phyloP scores from a whole-genome alignment of 2,888 invertebrate species.

The Alsophila aescularia region DNA sequence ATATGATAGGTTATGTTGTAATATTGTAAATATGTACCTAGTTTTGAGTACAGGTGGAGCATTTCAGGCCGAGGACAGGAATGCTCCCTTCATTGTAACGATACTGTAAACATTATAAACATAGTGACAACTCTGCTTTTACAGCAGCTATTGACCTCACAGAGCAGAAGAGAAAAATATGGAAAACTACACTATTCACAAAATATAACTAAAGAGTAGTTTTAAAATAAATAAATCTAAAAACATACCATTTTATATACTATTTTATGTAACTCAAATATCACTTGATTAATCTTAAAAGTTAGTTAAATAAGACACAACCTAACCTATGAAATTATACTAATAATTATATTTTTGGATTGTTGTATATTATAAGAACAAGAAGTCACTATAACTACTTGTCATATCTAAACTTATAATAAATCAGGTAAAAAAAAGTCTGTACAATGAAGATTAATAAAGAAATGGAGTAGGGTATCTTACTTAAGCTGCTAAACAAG shows the following conservation, averaged over 20 bases:
- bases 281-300: conserved; percentile 27
- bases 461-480: too few species aligned
- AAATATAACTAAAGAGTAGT: neutral
- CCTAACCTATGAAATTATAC: conserved; percentile 4
- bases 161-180: too few species aligned
- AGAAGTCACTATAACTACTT: neutral
- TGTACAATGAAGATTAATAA: too few species aligned
- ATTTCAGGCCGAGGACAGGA: too few species aligned
- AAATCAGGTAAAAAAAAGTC: too few species aligned
- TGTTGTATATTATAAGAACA: conserved; percentile 8
- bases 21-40: neutral
- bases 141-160: too few species aligned
- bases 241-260: neutral
- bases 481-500: too few species aligned
- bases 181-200: neutral
- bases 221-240: neutral
- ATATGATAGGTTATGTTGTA: neutral
- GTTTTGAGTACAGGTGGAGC: too few species aligned
- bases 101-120: too few species aligned
- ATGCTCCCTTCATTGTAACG: too few species aligned
- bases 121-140: too few species aligned
- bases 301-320: conserved; percentile 19
- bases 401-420: too few species aligned
- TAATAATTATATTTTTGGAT: conserved; percentile 16
- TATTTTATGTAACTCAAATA: conserved; percentile 30